phyloP scores from a whole-genome alignment of 2,888 invertebrate species.

The Parasteatoda lunata region DNA sequence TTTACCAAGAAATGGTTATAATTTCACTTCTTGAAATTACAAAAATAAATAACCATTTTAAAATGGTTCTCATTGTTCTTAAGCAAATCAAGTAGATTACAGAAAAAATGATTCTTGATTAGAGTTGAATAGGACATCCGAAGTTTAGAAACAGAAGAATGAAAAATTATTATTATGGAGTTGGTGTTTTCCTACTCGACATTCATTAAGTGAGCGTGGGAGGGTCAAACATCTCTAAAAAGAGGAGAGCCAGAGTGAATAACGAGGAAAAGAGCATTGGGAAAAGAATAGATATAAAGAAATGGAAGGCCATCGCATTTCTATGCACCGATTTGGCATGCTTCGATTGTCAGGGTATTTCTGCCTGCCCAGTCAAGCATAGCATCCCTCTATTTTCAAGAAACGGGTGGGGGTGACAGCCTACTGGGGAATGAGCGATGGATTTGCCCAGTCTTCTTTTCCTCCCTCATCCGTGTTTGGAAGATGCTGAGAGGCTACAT shows the following conservation, averaged over 20 bases:
- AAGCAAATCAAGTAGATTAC: too few relatives aligned
- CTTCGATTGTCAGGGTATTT: slow-evolving; percentile 67
- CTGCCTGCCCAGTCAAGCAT: slow-evolving; percentile 57
- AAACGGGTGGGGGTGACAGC: slow-evolving; percentile 56
- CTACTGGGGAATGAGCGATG: slow-evolving; percentile 49
- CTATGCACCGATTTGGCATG: slow-evolving; percentile 69
- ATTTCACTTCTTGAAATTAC: too few relatives aligned
- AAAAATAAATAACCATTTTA: too few relatives aligned
- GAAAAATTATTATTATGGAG: slow-evolving; percentile 44
- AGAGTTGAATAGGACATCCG: not conserved
- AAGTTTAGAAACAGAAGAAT: slow-evolving; percentile 44
- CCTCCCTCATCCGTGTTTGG: slow-evolving; percentile 12
- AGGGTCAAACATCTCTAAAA: slow-evolving; percentile 59
- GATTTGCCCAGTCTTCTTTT: slow-evolving; percentile 36
- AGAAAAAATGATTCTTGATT: too few relatives aligned
- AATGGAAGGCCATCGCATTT: slow-evolving; percentile 63
- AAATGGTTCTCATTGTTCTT: too few relatives aligned
- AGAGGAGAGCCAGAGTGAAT: slow-evolving; percentile 45
- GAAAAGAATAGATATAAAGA: slow-evolving; percentile 50
- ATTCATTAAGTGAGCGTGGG: slow-evolving; percentile 44
- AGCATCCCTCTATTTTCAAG: slow-evolving; percentile 42
- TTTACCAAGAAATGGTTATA: too few relatives aligned
- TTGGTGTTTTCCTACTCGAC: slow-evolving; percentile 26
- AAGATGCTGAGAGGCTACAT: slow-evolving; percentile 53
- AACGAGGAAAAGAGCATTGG: slow-evolving; percentile 35